Conservation (phyloP, 2,888 invertebrate genomes). For the Drosophila kuntzei region DNA sequence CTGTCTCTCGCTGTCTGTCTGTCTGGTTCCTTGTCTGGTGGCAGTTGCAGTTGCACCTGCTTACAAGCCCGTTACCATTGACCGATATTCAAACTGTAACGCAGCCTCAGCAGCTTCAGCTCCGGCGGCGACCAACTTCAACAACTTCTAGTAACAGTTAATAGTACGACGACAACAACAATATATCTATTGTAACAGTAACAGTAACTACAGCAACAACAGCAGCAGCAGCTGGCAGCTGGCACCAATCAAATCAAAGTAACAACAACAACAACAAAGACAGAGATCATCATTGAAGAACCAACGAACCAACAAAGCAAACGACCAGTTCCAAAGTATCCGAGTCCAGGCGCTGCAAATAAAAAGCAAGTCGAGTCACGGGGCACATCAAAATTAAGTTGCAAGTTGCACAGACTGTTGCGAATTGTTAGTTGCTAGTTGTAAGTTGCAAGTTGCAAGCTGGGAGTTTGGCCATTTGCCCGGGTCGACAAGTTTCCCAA, state of each 20-base stretch:
- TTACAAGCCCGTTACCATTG: constrained; percentile 74
- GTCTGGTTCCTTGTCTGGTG: constrained; percentile 17
- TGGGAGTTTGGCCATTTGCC: constrained; percentile 11
- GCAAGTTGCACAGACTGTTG: constrained; percentile 28
- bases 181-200: constrained; percentile 27
- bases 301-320: constrained; percentile 24
- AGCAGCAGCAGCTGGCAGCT: constrained; percentile 31
- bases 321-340: constrained; percentile 52
- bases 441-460: constrained; percentile 15
- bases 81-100: constrained; percentile 73
- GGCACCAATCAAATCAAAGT: constrained; percentile 62
- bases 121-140: constrained; percentile 11
- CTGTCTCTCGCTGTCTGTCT: constrained; percentile 18
- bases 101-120: constrained; percentile 29
- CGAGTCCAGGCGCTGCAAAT: constrained; percentile 48
- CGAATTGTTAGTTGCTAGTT: constrained; percentile 20
- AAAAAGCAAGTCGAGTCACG: constrained; percentile 42
- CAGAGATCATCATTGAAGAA: constrained; percentile 46
- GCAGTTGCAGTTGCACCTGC: constrained; percentile 69
- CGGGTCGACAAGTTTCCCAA: constrained; percentile 58
- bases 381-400: constrained; percentile 50
- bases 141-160: constrained; percentile 56
- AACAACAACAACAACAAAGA: constrained; percentile 20
- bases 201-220: constrained; percentile 28
- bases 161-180: constrained; percentile 42